A percentile compares a stretch with the other conserved stretches of the same genome.
These are phyloP conservation scores for Suncus etruscus DNA, from an alignment of 2,113 vertebrate genomes.

Conservation along the genomic window DNA sequence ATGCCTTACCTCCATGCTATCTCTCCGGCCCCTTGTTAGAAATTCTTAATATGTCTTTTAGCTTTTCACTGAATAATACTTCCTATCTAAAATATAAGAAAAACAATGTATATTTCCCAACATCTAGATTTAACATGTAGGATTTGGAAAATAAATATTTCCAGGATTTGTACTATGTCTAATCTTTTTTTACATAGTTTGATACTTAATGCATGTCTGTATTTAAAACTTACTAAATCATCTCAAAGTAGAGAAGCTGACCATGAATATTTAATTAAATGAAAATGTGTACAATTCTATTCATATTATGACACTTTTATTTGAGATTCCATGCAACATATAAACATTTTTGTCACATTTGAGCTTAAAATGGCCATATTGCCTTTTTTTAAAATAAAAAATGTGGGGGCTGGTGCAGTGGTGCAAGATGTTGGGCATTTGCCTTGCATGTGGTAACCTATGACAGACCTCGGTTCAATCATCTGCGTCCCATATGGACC, in stretches of 20 bases:
- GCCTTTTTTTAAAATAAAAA: no score
- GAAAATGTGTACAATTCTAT: background rate
- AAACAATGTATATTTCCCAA: background rate
- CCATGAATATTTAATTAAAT: background rate
- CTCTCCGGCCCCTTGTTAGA: no score
- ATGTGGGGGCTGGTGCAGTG: no score
- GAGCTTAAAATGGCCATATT: background rate
- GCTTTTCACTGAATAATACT: background rate
- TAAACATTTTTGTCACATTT: background rate
- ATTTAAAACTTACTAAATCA: background rate
- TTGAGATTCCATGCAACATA: background rate
- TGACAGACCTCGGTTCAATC: no score
- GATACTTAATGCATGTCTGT: background rate
- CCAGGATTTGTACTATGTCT: background rate
- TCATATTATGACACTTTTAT: background rate
- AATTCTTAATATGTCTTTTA: background rate
- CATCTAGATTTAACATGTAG: background rate
- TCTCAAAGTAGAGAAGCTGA: constrained; percentile 6
- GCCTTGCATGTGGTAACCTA: no score
- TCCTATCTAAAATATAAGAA: background rate
- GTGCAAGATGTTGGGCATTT: no score
- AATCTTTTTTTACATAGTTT: background rate
- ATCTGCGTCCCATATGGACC: no score
- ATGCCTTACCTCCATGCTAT: no score
- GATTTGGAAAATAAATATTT: constrained; percentile 29